These are phyloP conservation scores for Sympetrum striolatum DNA, from an alignment of 2,888 invertebrate genomes.

Conservation along the genomic window DNA sequence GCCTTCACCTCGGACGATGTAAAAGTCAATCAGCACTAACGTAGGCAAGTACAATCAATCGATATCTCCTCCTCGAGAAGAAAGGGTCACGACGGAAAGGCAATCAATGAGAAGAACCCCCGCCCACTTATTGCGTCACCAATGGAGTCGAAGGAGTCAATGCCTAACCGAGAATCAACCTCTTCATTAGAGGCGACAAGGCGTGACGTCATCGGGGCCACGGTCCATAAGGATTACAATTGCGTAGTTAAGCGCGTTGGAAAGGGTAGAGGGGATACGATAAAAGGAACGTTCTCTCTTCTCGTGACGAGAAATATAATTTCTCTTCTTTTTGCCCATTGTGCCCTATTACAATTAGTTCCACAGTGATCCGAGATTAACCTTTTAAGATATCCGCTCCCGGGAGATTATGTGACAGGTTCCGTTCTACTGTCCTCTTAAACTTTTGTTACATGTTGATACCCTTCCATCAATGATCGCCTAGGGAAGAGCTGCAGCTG, in stretches of 20 bases:
- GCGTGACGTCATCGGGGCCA: conserved; percentile 4
- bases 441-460: neutral
- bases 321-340: neutral
- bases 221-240: neutral
- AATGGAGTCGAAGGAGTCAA: conserved; percentile 6
- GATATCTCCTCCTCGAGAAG: conserved; percentile 18
- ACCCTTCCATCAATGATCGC: no score
- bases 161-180: conserved; percentile 18
- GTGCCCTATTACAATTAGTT: neutral
- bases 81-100: conserved; percentile 15
- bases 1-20: conserved; percentile 28
- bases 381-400: neutral
- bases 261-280: neutral
- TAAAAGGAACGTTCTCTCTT: neutral
- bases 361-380: neutral
- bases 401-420: neutral
- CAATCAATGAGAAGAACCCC: neutral
- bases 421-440: neutral
- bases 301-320: neutral
- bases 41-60: conserved; percentile 41
- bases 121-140: conserved; percentile 30
- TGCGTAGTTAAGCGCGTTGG: neutral
- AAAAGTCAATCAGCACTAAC: conserved; percentile 42
- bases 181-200: conserved; percentile 35
- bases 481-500: no score